Evolutionary conservation across 2,888 invertebrate genomes (phyloP), one percentile per base, ranked within the genome.

Genomic region (Catocala sponsa): DNA sequence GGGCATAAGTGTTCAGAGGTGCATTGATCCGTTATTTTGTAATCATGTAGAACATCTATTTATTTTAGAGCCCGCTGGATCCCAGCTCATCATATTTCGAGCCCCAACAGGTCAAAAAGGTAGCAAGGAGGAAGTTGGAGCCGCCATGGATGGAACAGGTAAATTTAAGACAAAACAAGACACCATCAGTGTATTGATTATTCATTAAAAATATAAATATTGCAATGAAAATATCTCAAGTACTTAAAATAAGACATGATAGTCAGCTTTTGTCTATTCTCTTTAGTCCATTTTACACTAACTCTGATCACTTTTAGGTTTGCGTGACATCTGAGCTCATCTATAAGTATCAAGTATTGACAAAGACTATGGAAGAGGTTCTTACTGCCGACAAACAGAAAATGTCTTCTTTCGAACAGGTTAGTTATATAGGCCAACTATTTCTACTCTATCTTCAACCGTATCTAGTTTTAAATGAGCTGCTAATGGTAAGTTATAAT

Each of bases 71-170:
- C 47, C 62, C 72, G 0, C 12, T 57, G n/a, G 67, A 65, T 4
- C 12, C 49, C 0, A 41, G 15, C 0, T 44, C 65, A 25, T n/a
- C 43, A 0, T 65, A 61, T 50, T 53, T 55, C 13, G 4, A 63
- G 6, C 61, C 64, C 0, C 55, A 62, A 5, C 13, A 49, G 2
- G 15, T 1, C 1, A 81, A 76, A 43, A 83, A 76, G 33, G 15
- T 75, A 0, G 41, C 79, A 0, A 79, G 58, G 59, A 88, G 92
- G 62, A 95, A 94, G 68, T 92, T 94, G 68, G 94, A 95, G 12
- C 96, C 97, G 0, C 96, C 96, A 0, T 97, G 97, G 97, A 83
- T 96, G 79, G 95, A 96, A 67, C 92, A 96, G 55, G 96, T 92
- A 70, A 76, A 42, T 55, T 50, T 33, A 49, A 10, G 46, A n/a